Conservation (phyloP, 1,140 invertebrate species). For the Trissolcus basalis region DNA sequence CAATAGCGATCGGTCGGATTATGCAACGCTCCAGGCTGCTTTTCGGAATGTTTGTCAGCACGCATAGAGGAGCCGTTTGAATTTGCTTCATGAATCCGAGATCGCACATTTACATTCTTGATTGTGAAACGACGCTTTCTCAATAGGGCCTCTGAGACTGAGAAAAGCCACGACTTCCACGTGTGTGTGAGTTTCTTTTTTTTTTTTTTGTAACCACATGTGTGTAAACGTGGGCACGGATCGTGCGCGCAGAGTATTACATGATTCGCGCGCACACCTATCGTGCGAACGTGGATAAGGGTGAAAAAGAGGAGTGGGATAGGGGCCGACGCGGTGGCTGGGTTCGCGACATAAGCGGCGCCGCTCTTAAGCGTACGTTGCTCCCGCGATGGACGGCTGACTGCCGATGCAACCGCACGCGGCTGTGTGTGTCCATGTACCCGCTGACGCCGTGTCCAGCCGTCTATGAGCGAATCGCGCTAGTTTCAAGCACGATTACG, state of each 20-base stretch:
- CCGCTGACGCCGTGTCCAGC: background rate
- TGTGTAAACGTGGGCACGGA: background rate
- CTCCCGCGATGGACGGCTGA: conserved; percentile 57
- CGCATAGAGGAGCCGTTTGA: conserved; percentile 24
- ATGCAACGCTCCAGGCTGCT: background rate
- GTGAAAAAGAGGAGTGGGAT: conserved; percentile 39
- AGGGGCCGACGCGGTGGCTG: conserved; percentile 54
- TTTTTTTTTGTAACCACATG: background rate
- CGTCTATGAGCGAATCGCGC: conserved; percentile 23
- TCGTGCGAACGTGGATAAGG: conserved; percentile 54
- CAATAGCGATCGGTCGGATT: conserved; percentile 7
- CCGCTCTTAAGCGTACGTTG: conserved; percentile 65
- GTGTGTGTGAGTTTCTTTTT: too few relatives aligned
- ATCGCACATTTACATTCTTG: conserved; percentile 39
- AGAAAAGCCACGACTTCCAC: too few relatives aligned
- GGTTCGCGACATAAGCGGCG: conserved; percentile 59
- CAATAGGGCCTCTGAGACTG: conserved; percentile 16
- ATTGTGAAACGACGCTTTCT: conserved; percentile 31
- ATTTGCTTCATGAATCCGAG: conserved; percentile 34
- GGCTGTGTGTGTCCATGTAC: conserved; percentile 10
- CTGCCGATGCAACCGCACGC: conserved; percentile 48
- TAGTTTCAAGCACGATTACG: conserved; percentile 25
- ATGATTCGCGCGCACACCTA: conserved; percentile 43
- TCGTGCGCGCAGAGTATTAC: conserved; percentile 30
- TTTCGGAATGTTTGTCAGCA: conserved; percentile 15